Base-by-base conservation (phyloP, 1,140 invertebrate genomes). In the Piezodorus guildinii region DNA sequence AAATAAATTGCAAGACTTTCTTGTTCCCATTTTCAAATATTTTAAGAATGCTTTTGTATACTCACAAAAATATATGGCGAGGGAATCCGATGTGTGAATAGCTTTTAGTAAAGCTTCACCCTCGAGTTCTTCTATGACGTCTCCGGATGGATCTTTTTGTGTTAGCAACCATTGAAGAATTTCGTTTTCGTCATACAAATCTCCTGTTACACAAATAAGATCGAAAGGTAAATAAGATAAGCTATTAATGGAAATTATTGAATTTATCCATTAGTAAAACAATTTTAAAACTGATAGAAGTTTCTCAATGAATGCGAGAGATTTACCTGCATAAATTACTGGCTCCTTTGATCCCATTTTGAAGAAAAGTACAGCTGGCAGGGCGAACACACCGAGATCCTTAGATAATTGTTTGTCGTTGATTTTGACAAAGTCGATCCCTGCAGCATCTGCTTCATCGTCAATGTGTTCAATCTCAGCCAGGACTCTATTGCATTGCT, bases 61-160 rank as follows among this genome's bases (percentile, higher is more conserved):
- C 88, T 93, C 84, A 94, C 91, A 95, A 74, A 96, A 95, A 74
- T 92, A 95, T 10, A 96, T 86, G 19, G 90, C 90, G 63, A 95
- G 75, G 27, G 90, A 88, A 70, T 88, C 84, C 43, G 88, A 86
- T 68, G 89, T 84, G 69, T 90, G 81, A 66, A 95, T 90, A 19
- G 93, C 72, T 63, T 85, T 80, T 23, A 86, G 73, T n/a, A 96
- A 76, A 67, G 86, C 84, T 71, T 88, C 85, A 54, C 90, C 90
- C 74, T 92, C 89, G 15, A 92, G 76, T 68, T 87, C 88, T 77
- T 94, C 91, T 69, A 96, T 96, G 51, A 91, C 82, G 72, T 94
- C 91, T 60, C 88, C 88, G 46, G 88, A 85, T 60, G 90, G 88
- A 77, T 94, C 89, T 73, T 94, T 94, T 74, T 94, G 90, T 45